phyloP scores from a whole-genome alignment of 2,113 vertebrate genomes.

The Festucalex cinctus region DNA sequence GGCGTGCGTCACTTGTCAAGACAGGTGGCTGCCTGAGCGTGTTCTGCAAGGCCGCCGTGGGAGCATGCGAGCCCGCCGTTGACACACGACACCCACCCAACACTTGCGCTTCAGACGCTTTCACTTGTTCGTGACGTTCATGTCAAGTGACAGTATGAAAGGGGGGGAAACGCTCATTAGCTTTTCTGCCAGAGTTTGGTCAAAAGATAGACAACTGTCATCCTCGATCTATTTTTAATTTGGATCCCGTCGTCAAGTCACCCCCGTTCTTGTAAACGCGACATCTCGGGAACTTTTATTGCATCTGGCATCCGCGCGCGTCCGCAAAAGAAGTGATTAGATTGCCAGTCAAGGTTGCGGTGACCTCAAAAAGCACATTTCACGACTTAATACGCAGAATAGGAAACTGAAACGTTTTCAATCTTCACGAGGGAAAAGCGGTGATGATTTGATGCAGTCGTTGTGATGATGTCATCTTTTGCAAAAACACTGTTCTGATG shows the following conservation, averaged over 20 bases:
- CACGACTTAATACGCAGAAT: background rate
- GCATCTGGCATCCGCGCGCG: background rate
- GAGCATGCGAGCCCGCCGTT: too few relatives aligned
- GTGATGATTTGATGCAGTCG: background rate
- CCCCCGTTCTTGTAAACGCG: background rate
- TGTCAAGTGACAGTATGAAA: background rate
- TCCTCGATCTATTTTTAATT: slow-evolving; percentile 1
- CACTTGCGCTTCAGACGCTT: background rate
- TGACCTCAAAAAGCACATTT: slow-evolving; percentile 3
- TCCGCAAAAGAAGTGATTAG: slow-evolving; percentile 1
- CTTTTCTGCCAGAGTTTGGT: background rate
- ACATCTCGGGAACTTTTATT: background rate
- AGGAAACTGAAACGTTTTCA: background rate
- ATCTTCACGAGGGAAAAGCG: background rate
- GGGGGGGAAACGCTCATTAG: background rate
- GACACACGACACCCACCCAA: slow-evolving; percentile 14
- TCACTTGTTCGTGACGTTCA: background rate
- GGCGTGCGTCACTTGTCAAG: slow-evolving; percentile 39
- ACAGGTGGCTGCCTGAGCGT: slow-evolving; percentile 62
- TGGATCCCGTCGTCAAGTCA: background rate
- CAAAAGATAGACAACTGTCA: background rate
- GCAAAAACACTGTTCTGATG: background rate
- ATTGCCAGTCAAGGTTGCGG: slow-evolving; percentile 5
- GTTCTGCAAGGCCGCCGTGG: slow-evolving; percentile 15
- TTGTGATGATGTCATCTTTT: background rate